These are phyloP conservation scores for Cynocephalus volans DNA, from an alignment of 2,113 vertebrate genomes.

Conservation along the genomic window DNA sequence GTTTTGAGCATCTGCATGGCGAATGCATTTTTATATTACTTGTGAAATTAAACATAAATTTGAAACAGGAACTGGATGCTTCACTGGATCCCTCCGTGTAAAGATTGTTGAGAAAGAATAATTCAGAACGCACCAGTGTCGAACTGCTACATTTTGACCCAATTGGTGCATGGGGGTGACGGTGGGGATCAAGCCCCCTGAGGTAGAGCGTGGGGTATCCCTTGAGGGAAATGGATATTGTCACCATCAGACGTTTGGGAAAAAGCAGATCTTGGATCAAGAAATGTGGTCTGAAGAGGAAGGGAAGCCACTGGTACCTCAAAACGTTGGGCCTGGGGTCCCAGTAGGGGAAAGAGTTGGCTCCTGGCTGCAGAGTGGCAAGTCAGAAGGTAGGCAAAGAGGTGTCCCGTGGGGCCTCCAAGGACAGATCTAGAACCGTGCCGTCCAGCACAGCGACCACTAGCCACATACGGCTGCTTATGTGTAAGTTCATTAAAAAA, in stretches of 20 bases:
- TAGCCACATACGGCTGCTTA: neutral
- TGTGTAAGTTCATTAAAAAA: neutral
- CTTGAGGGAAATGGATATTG: neutral
- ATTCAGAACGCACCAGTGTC: neutral
- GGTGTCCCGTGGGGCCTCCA: neutral
- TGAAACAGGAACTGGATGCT: neutral
- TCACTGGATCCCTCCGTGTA: neutral
- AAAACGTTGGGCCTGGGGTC: neutral
- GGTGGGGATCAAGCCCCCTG: too few relatives aligned
- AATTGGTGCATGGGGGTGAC: neutral
- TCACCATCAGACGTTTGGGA: neutral
- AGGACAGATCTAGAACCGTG: neutral
- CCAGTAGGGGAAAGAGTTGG: neutral
- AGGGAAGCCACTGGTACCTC: neutral
- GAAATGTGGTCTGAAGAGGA: neutral
- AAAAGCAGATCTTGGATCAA: neutral
- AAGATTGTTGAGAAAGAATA: neutral
- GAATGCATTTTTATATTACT: neutral
- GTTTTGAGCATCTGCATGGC: neutral
- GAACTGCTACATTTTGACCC: neutral
- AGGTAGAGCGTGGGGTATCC: neutral
- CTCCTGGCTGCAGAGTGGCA: neutral
- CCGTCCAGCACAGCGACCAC: neutral
- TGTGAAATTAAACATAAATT: neutral
- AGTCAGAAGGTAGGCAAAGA: neutral